A percentile compares a stretch with the other conserved stretches of the same genome.
These are phyloP conservation scores for Apostichopus leukothele DNA, from an alignment of 53 echinoderm and acorn worm species.

Conservation along the genomic window DNA sequence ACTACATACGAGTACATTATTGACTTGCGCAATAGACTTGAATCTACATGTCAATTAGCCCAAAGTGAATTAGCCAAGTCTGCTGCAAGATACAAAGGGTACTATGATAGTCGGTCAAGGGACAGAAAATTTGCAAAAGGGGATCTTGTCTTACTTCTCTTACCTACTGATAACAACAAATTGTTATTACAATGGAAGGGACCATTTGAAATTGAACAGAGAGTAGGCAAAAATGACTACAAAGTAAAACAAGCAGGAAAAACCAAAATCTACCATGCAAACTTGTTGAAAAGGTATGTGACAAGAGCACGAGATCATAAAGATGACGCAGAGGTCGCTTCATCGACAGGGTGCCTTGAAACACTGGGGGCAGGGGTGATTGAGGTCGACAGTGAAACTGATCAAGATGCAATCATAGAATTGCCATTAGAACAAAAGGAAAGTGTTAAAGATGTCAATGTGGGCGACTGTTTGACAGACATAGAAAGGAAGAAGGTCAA, in stretches of 20 bases:
- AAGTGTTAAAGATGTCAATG: conserved; percentile 48
- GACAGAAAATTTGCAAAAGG: conserved; percentile 56
- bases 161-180: conserved; percentile 58
- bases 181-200: conserved; percentile 65
- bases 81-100: conserved; percentile 45
- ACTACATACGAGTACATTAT: conserved; percentile 64
- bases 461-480: conserved; percentile 34
- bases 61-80: conserved; percentile 57
- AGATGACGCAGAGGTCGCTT: too few relatives aligned
- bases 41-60: conserved; percentile 53
- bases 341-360: background rate
- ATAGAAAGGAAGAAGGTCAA: conserved; percentile 32
- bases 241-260: background rate
- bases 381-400: background rate
- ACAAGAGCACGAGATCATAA: too few relatives aligned
- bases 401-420: too few relatives aligned
- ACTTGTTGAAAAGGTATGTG: background rate
- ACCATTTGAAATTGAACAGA: conserved; percentile 48
- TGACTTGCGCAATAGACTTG: conserved; percentile 57
- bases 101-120: conserved; percentile 56
- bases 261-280: background rate
- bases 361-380: background rate
- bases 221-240: conserved; percentile 56
- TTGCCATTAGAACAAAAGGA: conserved; percentile 36
- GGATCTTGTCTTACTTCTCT: conserved; percentile 59